phyloP scores from a whole-genome alignment of 2,888 invertebrate species.

The Girardia tigrina region DNA sequence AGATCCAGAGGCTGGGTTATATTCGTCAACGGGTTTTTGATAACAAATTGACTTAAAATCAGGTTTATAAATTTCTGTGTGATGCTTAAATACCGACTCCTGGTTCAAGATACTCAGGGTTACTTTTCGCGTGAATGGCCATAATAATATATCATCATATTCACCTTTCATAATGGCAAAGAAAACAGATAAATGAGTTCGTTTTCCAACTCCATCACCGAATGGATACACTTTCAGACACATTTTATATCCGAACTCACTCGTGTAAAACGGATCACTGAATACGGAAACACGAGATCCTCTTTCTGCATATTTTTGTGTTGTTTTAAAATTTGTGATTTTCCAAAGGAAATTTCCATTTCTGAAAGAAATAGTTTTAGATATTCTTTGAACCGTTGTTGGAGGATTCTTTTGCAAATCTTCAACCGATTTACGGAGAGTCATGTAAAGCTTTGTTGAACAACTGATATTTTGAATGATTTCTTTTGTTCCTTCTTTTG shows the following conservation, averaged over 20 bases:
- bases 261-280: neutral
- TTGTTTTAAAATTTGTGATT: neutral
- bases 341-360: conserved; percentile 10
- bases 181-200: neutral
- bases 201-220: neutral
- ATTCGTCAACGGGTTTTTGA: neutral
- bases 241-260: conserved; percentile 11
- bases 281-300: neutral
- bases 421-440: no score
- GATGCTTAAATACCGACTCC: neutral
- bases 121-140: neutral
- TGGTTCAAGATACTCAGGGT: neutral
- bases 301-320: neutral
- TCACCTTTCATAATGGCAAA: neutral
- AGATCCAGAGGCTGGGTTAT: neutral
- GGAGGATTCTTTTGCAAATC: no score
- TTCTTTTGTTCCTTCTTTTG: no score
- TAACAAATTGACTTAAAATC: neutral
- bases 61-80: neutral
- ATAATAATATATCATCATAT: neutral
- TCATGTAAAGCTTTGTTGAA: no score
- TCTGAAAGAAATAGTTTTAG: neutral
- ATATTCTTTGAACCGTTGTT: no score
- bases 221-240: neutral
- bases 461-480: no score